A percentile compares a stretch with the other conserved stretches of the same genome.
phyloP scores from a whole-genome alignment of 2,888 invertebrate genomes.

The Quadroppia sp. region DNA sequence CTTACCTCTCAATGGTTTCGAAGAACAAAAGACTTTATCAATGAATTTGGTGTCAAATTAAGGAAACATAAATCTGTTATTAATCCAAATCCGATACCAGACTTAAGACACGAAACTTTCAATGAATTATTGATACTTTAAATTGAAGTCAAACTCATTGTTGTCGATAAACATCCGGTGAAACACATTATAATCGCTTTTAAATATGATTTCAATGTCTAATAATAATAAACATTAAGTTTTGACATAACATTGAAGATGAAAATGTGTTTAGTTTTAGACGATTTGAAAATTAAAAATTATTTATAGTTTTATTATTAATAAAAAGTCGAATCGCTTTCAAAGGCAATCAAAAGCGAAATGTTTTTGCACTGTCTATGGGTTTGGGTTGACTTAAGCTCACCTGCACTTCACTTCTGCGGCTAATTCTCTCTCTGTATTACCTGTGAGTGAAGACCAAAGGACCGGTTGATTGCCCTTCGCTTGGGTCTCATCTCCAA shows the following conservation, averaged over 20 bases:
- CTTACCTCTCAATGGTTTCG: too few relatives aligned
- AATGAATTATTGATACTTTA: not conserved
- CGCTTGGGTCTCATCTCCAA: conserved; percentile 4
- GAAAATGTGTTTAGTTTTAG: too few relatives aligned
- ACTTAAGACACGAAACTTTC: not conserved
- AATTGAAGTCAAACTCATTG: not conserved
- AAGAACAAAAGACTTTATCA: too few relatives aligned
- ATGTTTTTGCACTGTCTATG: not conserved
- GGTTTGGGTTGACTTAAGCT: not conserved
- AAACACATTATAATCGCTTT: conserved; percentile 3
- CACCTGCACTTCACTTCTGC: conserved; percentile 1
- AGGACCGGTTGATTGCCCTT: conserved; percentile 37
- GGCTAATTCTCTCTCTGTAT: conserved; percentile 22
- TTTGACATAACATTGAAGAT: not conserved
- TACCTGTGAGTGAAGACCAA: conserved; percentile 33
- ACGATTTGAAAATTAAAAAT: not conserved
- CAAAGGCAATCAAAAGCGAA: not conserved
- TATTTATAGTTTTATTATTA: conserved; percentile 6
- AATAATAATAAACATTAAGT: not conserved
- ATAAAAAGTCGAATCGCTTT: not conserved
- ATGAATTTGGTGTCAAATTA: too few relatives aligned
- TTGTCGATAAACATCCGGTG: conserved; percentile 13
- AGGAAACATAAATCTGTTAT: too few relatives aligned
- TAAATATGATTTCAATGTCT: not conserved
- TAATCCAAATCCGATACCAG: not conserved